A percentile compares a stretch with the other conserved stretches of the same genome.
Evolutionary conservation across 53 echinoderm and acorn worm genomes (phyloP).

Genomic region (Temnopleurus reevesii): DNA sequence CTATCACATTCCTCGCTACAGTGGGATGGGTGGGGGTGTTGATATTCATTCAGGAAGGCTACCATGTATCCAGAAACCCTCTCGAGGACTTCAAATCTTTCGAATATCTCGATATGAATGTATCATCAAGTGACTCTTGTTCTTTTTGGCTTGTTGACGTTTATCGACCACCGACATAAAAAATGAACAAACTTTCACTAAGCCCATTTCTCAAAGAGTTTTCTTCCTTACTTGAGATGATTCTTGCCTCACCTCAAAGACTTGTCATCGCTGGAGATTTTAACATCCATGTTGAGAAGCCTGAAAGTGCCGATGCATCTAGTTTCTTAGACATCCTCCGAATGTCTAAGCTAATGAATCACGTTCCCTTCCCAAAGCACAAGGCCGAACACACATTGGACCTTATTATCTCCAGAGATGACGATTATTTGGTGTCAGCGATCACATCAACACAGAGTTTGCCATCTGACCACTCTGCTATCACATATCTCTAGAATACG

Average conservation of each 20-base stretch:
- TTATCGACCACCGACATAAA: conserved; percentile 22
- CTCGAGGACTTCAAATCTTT: conserved; percentile 24
- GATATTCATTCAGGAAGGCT: conserved; percentile 28
- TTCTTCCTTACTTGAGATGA: neutral
- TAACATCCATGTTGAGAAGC: conserved; percentile 1
- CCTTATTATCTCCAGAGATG: conserved; percentile 20
- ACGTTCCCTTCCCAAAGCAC: neutral
- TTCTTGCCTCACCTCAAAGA: conserved; percentile 26
- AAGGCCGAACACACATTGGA: neutral
- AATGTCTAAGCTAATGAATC: conserved; percentile 36
- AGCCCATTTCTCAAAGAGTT: neutral
- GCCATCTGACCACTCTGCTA: conserved; percentile 24
- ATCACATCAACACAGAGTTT: neutral
- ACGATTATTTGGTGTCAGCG: conserved; percentile 3
- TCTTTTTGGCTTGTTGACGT: conserved; percentile 5
- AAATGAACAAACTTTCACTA: neutral
- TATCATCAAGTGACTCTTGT: neutral
- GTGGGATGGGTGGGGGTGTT: conserved; percentile 48
- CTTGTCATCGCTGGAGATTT: conserved; percentile 4
- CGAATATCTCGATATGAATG: conserved; percentile 33
- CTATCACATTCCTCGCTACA: conserved; percentile 40
- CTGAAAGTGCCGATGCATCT: neutral
- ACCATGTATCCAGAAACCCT: neutral
- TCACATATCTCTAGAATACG: neutral
- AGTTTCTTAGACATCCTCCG: neutral